Evolutionary conservation across 2,797 vertebrate genomes (phyloP).

Genomic region (Streptopelia turtur): DNA sequence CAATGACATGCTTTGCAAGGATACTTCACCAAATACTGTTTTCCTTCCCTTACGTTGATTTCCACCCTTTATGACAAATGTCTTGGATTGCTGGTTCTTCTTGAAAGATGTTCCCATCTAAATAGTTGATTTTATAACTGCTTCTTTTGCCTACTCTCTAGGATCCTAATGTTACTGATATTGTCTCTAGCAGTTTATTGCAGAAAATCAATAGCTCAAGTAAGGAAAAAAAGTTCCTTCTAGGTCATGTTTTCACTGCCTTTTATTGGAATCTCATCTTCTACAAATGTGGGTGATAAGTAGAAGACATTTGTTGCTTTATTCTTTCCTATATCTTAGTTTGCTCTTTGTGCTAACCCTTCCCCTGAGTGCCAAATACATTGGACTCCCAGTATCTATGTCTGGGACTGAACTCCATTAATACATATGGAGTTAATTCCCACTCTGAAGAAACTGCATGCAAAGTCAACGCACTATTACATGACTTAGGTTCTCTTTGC

Average conservation of each 20-base stretch:
- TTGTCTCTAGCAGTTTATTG: neutral
- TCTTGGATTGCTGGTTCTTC: neutral
- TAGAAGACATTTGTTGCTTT: constrained; percentile 6
- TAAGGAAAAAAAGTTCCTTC: neutral
- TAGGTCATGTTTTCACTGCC: neutral
- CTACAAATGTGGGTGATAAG: neutral
- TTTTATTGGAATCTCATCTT: neutral
- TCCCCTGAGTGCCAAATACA: neutral
- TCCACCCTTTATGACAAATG: neutral
- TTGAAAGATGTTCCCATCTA: neutral
- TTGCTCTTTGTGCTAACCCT: neutral
- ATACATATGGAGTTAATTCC: constrained; percentile 7
- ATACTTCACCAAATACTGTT: neutral
- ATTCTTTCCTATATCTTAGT: constrained; percentile 15
- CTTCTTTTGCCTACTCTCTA: neutral
- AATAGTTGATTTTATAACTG: neutral
- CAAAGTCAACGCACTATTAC: constrained; percentile 49
- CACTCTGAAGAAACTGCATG: constrained; percentile 49
- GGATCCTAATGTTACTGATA: neutral
- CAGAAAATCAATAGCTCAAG: neutral
- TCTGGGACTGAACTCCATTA: neutral
- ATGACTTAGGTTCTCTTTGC: constrained; percentile 45
- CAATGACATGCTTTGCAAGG: neutral
- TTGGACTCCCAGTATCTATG: neutral
- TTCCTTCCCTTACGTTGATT: neutral